A percentile compares a stretch with the other conserved stretches of the same genome.
Conservation (phyloP, 2,113 vertebrate genomes). For the Fulmarus glacialis region DNA sequence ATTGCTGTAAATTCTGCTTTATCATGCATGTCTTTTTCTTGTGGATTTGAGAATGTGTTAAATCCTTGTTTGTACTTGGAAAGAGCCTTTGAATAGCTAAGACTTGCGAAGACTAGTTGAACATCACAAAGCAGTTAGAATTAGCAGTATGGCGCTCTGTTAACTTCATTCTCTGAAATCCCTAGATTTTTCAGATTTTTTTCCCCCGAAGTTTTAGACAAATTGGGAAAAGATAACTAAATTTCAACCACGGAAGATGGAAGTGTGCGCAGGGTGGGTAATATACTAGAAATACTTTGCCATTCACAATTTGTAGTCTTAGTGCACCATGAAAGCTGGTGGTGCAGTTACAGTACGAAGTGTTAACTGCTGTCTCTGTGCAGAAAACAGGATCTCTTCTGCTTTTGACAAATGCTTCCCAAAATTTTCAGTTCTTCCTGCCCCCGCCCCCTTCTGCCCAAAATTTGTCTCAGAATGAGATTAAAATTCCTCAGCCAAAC, state of each 20-base stretch:
- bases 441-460: fast-evolving
- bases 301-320: background rate
- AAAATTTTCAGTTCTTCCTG: background rate
- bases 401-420: background rate
- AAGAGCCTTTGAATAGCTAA: background rate
- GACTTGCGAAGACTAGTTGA: background rate
- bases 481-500: background rate
- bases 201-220: background rate
- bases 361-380: background rate
- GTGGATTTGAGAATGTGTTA: background rate
- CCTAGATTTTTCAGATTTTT: background rate
- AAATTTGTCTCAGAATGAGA: background rate
- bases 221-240: background rate
- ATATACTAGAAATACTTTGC: background rate
- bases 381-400: background rate
- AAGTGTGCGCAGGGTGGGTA: background rate
- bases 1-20: background rate
- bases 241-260: background rate
- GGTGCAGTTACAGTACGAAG: background rate
- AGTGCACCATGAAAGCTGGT: background rate
- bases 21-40: background rate
- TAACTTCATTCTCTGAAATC: background rate
- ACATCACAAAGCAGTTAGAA: background rate
- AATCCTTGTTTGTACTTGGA: background rate
- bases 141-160: background rate